Evolutionary conservation across 2,113 vertebrate genomes (phyloP).

Genomic region (Cavia porcellus): DNA sequence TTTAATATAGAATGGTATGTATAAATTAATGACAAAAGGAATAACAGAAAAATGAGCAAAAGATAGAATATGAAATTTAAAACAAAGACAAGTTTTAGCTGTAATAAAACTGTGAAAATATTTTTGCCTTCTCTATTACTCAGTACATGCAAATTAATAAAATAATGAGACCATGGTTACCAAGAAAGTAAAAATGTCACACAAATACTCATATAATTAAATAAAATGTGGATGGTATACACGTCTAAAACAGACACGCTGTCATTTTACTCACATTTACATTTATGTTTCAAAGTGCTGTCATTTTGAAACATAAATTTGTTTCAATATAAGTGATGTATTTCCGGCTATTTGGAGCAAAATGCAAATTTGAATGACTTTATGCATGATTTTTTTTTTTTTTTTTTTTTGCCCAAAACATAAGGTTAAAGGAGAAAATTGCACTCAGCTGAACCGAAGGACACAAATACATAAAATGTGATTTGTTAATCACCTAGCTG

Average conservation of each 20-base stretch:
- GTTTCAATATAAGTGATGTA: neutral
- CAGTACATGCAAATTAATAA: neutral
- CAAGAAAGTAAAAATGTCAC: neutral
- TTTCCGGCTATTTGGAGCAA: neutral
- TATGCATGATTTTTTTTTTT: neutral
- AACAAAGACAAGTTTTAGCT: neutral
- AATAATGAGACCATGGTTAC: neutral
- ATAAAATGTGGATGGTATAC: neutral
- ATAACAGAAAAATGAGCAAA: neutral
- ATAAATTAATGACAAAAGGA: neutral
- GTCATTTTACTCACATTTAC: neutral
- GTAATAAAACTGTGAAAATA: neutral
- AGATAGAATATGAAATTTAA: neutral
- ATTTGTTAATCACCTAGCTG: fast-evolving
- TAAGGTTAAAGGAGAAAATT: neutral
- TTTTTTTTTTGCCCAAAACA: neutral
- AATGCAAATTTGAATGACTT: neutral
- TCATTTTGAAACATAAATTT: neutral
- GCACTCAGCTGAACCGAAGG: fast-evolving
- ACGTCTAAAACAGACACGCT: fast-evolving
- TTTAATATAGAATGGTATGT: neutral
- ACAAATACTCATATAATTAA: neutral
- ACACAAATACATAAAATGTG: neutral
- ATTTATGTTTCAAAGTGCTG: no score
- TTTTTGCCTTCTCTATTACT: neutral